Percentiles rank a stretch among this genome's conserved stretches.
Evolutionary conservation across 2,113 vertebrate genomes (phyloP).

Genomic region (Ailuropoda melanoleuca): DNA sequence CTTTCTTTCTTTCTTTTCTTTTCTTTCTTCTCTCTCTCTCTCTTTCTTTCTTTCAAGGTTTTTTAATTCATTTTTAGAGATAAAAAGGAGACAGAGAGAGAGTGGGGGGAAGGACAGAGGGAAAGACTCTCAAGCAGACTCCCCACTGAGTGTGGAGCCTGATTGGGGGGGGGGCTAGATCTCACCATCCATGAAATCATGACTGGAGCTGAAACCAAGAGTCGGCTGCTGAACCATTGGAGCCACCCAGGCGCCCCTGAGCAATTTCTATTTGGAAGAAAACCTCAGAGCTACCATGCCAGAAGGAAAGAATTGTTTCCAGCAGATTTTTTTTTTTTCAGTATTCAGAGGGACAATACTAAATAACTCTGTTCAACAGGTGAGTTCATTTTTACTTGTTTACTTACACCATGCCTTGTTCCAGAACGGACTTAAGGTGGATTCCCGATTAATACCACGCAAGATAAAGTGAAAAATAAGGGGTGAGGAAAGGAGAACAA

Average conservation of each 20-base stretch:
- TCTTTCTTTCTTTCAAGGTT: neutral
- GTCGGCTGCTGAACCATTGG: neutral
- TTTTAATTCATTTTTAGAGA: neutral
- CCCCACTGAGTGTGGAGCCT: neutral
- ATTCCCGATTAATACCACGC: constrained; percentile 72
- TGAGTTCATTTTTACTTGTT: constrained; percentile 70
- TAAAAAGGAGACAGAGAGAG: neutral
- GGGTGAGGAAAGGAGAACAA: constrained; percentile 65
- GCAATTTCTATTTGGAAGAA: constrained; percentile 52
- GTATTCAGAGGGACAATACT: constrained; percentile 66
- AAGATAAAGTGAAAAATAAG: constrained; percentile 71
- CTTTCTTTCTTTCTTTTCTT: too few relatives aligned
- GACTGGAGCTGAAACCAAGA: neutral
- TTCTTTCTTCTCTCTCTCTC: too few relatives aligned
- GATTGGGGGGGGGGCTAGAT: neutral
- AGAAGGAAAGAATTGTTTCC: constrained; percentile 66
- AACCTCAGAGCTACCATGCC: constrained; percentile 50
- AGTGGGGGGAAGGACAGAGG: neutral
- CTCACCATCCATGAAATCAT: neutral
- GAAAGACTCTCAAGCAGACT: neutral
- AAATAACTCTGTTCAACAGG: constrained; percentile 72
- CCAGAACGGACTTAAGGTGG: constrained; percentile 73
- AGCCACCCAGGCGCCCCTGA: neutral
- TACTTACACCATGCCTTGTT: constrained; percentile 68
- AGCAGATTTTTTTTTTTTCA: constrained; percentile 33